Conservation (phyloP, 37 sponge, comb jelly and placozoan genomes). For the Spongia lamella region DNA sequence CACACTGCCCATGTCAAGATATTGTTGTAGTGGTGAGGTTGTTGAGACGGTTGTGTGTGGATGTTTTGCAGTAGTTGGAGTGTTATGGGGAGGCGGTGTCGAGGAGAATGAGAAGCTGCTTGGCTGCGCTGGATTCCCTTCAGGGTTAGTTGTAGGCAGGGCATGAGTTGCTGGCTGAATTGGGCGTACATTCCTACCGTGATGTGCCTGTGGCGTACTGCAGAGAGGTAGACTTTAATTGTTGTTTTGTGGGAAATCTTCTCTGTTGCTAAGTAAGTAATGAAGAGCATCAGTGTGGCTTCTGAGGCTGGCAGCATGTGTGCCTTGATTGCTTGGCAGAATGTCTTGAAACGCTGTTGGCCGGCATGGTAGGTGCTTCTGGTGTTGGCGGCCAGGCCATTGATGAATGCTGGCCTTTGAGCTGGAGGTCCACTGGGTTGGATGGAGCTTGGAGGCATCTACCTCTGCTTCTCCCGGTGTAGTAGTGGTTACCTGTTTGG, state of each 20-base stretch:
- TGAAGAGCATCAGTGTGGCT: constrained; percentile 1
- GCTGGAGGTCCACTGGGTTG: too few relatives aligned
- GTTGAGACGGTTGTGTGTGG: background rate
- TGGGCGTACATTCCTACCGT: background rate
- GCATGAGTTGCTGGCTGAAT: too few relatives aligned
- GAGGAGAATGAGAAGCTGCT: background rate
- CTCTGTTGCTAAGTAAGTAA: background rate
- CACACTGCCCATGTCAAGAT: constrained; percentile 11
- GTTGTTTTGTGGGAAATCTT: background rate
- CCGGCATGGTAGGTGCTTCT: too few relatives aligned
- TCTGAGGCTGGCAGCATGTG: constrained; percentile 13
- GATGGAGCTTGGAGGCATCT: too few relatives aligned
- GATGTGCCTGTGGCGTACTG: constrained; percentile 10
- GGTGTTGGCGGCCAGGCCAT: too few relatives aligned
- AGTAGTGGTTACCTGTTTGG: too few relatives aligned
- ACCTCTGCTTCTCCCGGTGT: too few relatives aligned
- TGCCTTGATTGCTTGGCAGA: too few relatives aligned
- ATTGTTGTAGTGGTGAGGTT: background rate
- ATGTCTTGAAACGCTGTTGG: too few relatives aligned
- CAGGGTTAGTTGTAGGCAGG: background rate
- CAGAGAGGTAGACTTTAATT: constrained; percentile 14
- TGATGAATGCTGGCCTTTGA: too few relatives aligned
- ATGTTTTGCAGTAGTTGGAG: background rate
- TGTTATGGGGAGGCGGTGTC: constrained; percentile 8
- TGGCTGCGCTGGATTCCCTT: background rate